Evolutionary conservation across 2,113 vertebrate genomes (phyloP).

Genomic region (Antigone vipio): DNA sequence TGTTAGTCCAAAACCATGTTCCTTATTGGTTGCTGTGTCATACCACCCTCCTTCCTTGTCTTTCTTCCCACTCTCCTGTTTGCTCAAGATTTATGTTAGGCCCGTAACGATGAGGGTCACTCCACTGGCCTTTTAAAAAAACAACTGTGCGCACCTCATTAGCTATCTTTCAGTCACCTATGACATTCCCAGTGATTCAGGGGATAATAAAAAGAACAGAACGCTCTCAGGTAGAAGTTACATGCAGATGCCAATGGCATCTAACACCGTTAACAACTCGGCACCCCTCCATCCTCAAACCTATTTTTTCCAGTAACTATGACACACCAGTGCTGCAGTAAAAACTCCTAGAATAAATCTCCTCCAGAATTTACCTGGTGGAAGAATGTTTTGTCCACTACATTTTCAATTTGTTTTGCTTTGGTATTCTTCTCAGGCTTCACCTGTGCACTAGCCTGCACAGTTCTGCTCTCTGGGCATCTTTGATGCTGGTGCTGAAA

Average conservation of each 20-base stretch:
- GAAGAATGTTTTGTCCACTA: constrained; percentile 92
- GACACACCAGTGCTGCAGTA: not conserved
- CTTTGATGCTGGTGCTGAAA: constrained; percentile 86
- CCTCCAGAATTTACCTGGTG: constrained; percentile 83
- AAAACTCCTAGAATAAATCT: not conserved
- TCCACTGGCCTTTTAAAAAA: not conserved
- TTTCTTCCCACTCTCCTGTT: not conserved
- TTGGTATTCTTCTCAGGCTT: constrained; percentile 61
- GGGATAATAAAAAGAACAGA: not conserved
- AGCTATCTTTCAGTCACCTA: not conserved
- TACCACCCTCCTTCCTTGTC: not conserved
- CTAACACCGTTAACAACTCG: not conserved
- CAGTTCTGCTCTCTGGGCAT: constrained; percentile 10
- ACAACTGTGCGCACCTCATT: not conserved
- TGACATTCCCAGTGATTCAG: not conserved
- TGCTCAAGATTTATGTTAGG: not conserved
- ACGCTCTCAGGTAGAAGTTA: not conserved
- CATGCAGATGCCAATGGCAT: not conserved
- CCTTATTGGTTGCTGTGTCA: not conserved
- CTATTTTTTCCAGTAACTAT: not conserved
- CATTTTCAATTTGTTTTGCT: constrained; percentile 87
- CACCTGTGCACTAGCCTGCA: not conserved
- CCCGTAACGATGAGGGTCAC: not conserved
- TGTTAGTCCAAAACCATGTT: not conserved
- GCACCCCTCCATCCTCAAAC: not conserved